These are phyloP conservation scores for Addax nasomaculatus DNA, from an alignment of 2,113 vertebrate genomes.

Conservation along the genomic window DNA sequence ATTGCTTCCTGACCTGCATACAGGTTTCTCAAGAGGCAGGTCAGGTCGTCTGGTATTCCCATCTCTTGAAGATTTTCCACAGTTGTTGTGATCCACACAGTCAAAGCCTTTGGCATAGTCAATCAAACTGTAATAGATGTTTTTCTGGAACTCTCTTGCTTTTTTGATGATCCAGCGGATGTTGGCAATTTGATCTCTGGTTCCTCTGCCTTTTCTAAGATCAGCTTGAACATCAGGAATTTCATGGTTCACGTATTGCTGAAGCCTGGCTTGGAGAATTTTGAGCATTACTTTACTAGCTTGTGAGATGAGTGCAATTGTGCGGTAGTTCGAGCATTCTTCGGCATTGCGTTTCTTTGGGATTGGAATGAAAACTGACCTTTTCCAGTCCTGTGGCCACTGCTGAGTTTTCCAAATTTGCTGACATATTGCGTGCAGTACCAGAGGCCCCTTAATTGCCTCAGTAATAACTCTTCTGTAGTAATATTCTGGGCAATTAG, in stretches of 20 bases:
- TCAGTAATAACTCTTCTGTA: background rate
- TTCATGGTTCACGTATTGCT: background rate
- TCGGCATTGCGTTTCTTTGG: background rate
- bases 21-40: background rate
- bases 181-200: background rate
- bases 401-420: background rate
- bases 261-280: background rate
- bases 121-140: background rate
- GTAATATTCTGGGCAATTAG: background rate
- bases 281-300: background rate
- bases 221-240: background rate
- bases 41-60: background rate
- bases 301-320: background rate
- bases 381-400: background rate
- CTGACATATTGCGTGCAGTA: background rate
- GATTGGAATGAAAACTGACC: background rate
- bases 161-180: fast-evolving
- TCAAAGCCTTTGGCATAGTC: background rate
- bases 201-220: background rate
- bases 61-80: background rate
- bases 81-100: background rate
- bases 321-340: background rate
- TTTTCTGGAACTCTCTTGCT: background rate
- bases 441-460: background rate
- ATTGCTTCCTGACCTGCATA: background rate